Evolutionary conservation across 2,888 invertebrate species (phyloP), one percentile per base, ranked within the genome.

Genomic region (Acronicta psi): DNA sequence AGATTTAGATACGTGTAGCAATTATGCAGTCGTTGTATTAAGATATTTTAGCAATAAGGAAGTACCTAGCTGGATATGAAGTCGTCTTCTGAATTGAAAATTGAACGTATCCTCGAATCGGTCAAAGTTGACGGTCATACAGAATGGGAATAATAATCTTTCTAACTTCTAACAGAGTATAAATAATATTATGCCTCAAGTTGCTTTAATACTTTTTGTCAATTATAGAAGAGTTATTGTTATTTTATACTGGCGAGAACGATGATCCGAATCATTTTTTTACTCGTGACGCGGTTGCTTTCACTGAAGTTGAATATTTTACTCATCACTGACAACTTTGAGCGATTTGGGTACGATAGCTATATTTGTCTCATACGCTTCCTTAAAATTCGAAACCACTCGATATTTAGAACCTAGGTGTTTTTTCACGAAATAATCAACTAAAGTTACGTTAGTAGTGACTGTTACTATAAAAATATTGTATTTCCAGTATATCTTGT

Each of bases 11-110:
- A 53, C 49, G 46, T 67, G 52, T 72, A 69, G 52, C 55, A 46
- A 60, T 37, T 55, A 52, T 29, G 61, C 69, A 56, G 62, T 59
- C 47, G 51, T 59, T 68, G 67, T 67, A 67, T 42, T 67, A 72
- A 49, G 37, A 54, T 70, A 67, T 52, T 58, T 59, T 8, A 23
- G 51, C 51, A 59, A 53, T 66, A 53, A 53, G 46, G 41, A 66
- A 51, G 46, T 68, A 72, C 60, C 29, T 67, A 59, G 50, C 44
- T 47, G 50, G 18, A 59, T 31, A 9, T 25, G 2, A 9, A 25
- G 2, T 29, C 25, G 25, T 7, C 36, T 63, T 36, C n/a, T 44
- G 44, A 71, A 59, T 67, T 50, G 34, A 42, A 65, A 45, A 34
- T 34, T 34, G n/a, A 2, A n/a, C 34, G 34, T 34, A 34, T 34